Conservation (phyloP, 2,888 invertebrate species). For the Philereme transversata region DNA sequence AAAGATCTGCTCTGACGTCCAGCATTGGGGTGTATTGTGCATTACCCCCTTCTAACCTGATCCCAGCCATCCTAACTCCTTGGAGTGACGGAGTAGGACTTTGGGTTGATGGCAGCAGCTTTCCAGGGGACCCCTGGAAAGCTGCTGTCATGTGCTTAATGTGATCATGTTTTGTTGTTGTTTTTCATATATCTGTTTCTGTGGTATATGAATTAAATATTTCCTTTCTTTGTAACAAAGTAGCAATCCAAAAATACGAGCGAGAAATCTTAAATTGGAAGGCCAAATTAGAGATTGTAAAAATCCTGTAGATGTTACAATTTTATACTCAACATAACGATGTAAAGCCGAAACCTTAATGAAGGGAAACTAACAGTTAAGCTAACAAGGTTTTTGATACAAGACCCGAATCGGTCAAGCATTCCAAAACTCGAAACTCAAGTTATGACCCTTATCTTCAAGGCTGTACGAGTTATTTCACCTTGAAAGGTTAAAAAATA, state of each 20-base stretch:
- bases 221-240: neutral
- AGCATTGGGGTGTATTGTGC: too few relatives aligned
- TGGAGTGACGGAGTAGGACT: too few relatives aligned
- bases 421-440: slow-evolving; percentile 19
- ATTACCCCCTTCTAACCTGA: too few relatives aligned
- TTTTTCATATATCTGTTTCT: too few relatives aligned
- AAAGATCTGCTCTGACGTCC: too few relatives aligned
- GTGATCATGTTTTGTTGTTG: too few relatives aligned
- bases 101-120: too few relatives aligned
- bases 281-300: slow-evolving; percentile 35
- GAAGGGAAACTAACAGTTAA: slow-evolving; percentile 73
- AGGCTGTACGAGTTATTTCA: slow-evolving; percentile 31
- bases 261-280: slow-evolving; percentile 29
- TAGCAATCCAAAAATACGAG: slow-evolving; percentile 13
- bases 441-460: slow-evolving; percentile 25
- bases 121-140: too few relatives aligned
- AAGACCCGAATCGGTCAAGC: slow-evolving; percentile 31
- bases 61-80: too few relatives aligned
- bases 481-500: slow-evolving; percentile 25
- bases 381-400: slow-evolving; percentile 78
- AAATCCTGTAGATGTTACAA: slow-evolving; percentile 31
- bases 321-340: slow-evolving; percentile 43
- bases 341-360: slow-evolving; percentile 58
- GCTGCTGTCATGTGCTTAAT: too few relatives aligned
- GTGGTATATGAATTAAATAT: too few relatives aligned